These are phyloP conservation scores for Tamandua tetradactyla DNA, from an alignment of 2,797 vertebrate genomes.

Conservation along the genomic window DNA sequence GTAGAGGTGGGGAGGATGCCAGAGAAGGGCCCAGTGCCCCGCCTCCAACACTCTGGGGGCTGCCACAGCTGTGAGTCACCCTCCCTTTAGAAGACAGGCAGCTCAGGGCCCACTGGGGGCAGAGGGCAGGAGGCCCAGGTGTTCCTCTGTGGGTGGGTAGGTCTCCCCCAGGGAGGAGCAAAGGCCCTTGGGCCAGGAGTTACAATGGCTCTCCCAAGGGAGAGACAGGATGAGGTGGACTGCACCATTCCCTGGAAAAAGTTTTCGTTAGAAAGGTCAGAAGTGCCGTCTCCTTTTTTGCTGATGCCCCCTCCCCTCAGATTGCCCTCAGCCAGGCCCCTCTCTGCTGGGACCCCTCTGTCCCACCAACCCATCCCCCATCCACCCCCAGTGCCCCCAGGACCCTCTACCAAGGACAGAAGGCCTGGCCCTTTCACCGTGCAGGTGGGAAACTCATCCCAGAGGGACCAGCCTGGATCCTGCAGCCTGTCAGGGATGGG, in stretches of 20 bases:
- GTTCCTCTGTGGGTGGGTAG: background rate
- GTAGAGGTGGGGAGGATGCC: background rate
- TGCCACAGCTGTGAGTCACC: background rate
- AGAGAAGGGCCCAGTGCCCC: background rate
- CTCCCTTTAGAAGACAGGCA: background rate
- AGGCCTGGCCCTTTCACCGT: background rate
- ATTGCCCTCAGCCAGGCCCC: background rate
- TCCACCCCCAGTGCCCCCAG: background rate
- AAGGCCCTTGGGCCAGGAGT: background rate
- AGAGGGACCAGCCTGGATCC: background rate
- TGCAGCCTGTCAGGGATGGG: too few species aligned
- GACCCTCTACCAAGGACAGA: background rate
- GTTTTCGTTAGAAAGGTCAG: conserved; percentile 16
- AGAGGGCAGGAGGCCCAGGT: background rate
- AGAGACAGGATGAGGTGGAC: background rate
- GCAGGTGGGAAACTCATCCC: background rate
- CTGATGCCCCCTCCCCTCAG: too few species aligned
- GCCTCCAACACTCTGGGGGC: background rate
- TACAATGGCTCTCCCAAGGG: background rate
- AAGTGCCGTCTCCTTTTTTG: background rate
- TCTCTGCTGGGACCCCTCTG: background rate
- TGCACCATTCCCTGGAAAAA: background rate
- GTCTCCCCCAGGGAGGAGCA: background rate
- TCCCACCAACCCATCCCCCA: background rate
- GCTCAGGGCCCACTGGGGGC: background rate